Conservation (phyloP, 2,113 vertebrate genomes). For the Callipepla californica region DNA sequence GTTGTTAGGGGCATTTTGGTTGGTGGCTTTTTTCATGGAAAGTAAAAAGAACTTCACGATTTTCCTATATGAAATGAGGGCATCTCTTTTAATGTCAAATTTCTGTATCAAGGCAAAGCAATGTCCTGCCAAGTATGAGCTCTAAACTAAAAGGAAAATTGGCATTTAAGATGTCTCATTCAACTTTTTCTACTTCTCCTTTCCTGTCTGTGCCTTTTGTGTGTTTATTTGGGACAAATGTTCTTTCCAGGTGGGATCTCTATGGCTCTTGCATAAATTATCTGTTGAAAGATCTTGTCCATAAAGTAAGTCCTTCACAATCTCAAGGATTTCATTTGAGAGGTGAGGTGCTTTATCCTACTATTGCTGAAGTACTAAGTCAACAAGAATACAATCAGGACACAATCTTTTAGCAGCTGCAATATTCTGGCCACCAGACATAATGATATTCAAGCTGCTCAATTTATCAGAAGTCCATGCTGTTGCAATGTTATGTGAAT, state of each 20-base stretch:
- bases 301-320: slow-evolving; percentile 9
- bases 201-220: slow-evolving; percentile 31
- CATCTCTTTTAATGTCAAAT: slow-evolving; percentile 23
- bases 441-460: not conserved
- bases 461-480: not conserved
- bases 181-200: slow-evolving; percentile 16
- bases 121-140: slow-evolving; percentile 42
- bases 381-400: not conserved
- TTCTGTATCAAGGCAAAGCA: slow-evolving; percentile 30
- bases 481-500: not conserved
- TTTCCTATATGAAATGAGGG: not conserved
- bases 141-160: slow-evolving; percentile 52
- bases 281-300: not conserved
- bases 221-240: slow-evolving; percentile 40
- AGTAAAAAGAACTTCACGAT: not conserved
- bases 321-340: not conserved
- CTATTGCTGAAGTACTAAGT: not conserved
- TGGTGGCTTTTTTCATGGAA: not conserved
- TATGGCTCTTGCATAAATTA: not conserved
- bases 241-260: slow-evolving; percentile 13
- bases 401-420: not conserved
- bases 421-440: not conserved
- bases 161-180: slow-evolving; percentile 41
- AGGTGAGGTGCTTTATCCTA: slow-evolving; percentile 7
- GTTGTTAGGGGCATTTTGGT: not conserved